These are phyloP conservation scores for Zalophus californianus DNA, from an alignment of 2,797 vertebrate species.

Conservation along the genomic window DNA sequence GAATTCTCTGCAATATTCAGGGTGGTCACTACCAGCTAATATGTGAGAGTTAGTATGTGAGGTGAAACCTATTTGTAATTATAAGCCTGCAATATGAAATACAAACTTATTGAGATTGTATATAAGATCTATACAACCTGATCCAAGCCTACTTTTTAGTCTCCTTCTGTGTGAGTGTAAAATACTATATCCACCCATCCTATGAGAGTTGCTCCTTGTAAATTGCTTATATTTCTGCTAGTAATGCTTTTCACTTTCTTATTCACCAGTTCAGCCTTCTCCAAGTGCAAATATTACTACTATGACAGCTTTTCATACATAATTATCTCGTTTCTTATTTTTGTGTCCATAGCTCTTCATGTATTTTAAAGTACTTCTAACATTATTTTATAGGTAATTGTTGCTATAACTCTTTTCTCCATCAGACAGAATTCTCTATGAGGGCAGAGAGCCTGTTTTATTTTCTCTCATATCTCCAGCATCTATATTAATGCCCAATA, in stretches of 20 bases:
- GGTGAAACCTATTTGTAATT: neutral
- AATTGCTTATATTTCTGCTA: neutral
- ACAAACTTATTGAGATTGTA: neutral
- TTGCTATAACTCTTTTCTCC: neutral
- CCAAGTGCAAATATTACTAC: neutral
- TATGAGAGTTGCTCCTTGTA: neutral
- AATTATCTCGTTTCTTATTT: neutral
- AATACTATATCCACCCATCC: neutral
- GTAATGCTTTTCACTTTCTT: neutral
- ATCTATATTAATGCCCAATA: neutral
- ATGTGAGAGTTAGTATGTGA: neutral
- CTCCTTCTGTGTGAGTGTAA: neutral
- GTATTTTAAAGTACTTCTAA: neutral
- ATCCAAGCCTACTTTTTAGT: neutral
- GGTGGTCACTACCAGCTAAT: neutral
- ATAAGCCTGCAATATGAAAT: neutral
- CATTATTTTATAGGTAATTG: neutral
- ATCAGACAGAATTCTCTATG: neutral
- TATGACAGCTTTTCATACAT: neutral
- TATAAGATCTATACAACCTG: neutral
- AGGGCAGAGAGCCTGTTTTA: neutral
- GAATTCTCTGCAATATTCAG: conserved; percentile 1
- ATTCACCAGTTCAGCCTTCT: neutral
- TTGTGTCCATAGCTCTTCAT: neutral
- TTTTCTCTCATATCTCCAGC: neutral